phyloP scores from a whole-genome alignment of 2,113 vertebrate genomes.

The Fukomys damarensis region DNA sequence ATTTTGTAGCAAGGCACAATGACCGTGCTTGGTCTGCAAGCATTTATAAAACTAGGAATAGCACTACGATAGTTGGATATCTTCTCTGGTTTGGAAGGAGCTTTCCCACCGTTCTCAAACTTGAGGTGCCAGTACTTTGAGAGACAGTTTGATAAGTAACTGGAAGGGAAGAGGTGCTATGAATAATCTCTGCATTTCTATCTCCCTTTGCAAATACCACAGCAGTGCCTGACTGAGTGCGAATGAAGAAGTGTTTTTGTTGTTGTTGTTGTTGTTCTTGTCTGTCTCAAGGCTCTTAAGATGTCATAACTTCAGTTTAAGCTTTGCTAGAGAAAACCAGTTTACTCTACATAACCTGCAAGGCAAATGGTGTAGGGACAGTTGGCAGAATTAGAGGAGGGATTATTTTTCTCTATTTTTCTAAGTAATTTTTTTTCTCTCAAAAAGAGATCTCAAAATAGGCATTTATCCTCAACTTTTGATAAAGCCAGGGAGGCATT shows the following conservation, averaged over 20 bases:
- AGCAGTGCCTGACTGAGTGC: not conserved
- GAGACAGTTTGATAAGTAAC: not conserved
- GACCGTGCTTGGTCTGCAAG: not conserved
- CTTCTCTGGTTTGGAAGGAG: not conserved
- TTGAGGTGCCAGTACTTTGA: not conserved
- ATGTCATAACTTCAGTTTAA: not conserved
- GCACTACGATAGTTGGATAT: not conserved
- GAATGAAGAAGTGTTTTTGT: not conserved
- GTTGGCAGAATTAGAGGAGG: not conserved
- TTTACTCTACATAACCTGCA: not conserved
- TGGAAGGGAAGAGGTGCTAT: not conserved
- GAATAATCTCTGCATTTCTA: not conserved
- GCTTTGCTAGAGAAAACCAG: not conserved
- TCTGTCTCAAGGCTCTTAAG: not conserved
- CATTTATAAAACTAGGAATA: not conserved
- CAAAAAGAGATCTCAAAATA: constrained; percentile 20
- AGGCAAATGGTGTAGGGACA: not conserved
- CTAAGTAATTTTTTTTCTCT: not conserved
- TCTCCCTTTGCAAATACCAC: not conserved
- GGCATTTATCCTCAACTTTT: not conserved
- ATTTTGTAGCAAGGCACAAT: not conserved
- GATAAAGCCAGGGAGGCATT: not conserved
- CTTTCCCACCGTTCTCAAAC: not conserved
- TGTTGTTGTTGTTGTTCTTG: too few species aligned
- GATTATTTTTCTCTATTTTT: not conserved